Base-by-base conservation (phyloP, 1,140 invertebrate genomes). In the Pachypeltis micranthus region DNA sequence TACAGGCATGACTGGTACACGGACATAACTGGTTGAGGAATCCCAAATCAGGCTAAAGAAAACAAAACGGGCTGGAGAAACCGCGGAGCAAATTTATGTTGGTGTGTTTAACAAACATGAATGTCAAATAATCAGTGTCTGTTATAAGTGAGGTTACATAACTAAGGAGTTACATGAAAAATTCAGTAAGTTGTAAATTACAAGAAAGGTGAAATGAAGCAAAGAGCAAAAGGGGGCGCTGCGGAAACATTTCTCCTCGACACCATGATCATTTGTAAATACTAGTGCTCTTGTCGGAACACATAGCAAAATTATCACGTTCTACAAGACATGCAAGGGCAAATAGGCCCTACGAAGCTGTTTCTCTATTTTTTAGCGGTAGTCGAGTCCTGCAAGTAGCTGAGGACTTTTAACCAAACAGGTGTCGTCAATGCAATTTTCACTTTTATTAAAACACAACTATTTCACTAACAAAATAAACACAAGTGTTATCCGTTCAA, bases 261-360 rank as follows among this genome's bases (percentile, higher is more conserved):
- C 47, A 51, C 47, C 47, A 51, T 51, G 21, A 16, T 21, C 47
- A 7, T 21, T 10, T 21, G 47, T n/a, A n/a, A n/a, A n/a, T n/a
- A 51, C 7, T 4, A 51, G 47, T 51, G 47, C 47, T 51, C 12
- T 3, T 10, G 47, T 51, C n/a, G n/a, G 47, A 51, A 51, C 34
- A 39, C 34, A 51, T 16, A 4, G 47, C 4, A 3, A 21, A 3
- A 51, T 16, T 51, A 21, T 51, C 47, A 51, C 23, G 4, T 51
- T 10, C 47, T 51, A 51, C 12, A 51, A 14, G 12, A 51, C 47
- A 51, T 51, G 47, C 47, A 51, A 51, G 47, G 47, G 47, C 47
- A 51, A 21, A 4, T 51, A 10, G 21, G 47, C 47, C 47, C 47
- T 51, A 51, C 7, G 23, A 51, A 51, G 47, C 47, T 10, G 31